Evolutionary conservation across 2,113 vertebrate species (phyloP).

Genomic region (Aegotheles bennettii): DNA sequence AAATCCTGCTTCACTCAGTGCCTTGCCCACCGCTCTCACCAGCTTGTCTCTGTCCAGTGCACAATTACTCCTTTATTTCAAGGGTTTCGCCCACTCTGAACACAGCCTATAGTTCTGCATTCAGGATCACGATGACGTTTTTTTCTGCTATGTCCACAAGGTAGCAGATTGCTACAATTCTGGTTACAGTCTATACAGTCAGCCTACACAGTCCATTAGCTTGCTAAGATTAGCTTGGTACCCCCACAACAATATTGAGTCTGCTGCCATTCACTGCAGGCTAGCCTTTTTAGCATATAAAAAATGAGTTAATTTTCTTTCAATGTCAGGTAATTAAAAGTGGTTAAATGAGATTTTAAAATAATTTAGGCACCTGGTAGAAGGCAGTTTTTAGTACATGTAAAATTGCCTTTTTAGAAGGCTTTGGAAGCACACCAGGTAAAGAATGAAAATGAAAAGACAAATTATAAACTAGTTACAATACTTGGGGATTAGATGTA

Average conservation of each 20-base stretch:
- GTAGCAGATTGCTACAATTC: not conserved
- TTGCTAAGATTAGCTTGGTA: not conserved
- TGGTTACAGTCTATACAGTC: not conserved
- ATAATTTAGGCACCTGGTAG: not conserved
- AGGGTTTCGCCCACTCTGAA: not conserved
- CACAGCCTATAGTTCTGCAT: not conserved
- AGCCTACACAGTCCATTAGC: not conserved
- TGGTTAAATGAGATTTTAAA: not conserved
- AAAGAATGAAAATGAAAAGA: not conserved
- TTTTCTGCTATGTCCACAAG: not conserved
- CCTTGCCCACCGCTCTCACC: not conserved
- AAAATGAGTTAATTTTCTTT: not conserved
- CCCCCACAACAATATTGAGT: not conserved
- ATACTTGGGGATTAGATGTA: not conserved
- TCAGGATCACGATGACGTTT: not conserved
- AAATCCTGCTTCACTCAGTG: not conserved
- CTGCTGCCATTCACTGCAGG: not conserved
- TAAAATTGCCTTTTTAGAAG: not conserved
- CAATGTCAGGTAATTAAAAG: not conserved
- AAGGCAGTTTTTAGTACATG: not conserved
- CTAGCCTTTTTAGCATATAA: not conserved
- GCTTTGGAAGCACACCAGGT: not conserved
- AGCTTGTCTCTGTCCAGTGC: not conserved
- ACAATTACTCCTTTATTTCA: not conserved
- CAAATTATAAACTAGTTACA: not conserved